Conservation (phyloP, 2,113 vertebrate species). For the Potamarius usumacintae region DNA sequence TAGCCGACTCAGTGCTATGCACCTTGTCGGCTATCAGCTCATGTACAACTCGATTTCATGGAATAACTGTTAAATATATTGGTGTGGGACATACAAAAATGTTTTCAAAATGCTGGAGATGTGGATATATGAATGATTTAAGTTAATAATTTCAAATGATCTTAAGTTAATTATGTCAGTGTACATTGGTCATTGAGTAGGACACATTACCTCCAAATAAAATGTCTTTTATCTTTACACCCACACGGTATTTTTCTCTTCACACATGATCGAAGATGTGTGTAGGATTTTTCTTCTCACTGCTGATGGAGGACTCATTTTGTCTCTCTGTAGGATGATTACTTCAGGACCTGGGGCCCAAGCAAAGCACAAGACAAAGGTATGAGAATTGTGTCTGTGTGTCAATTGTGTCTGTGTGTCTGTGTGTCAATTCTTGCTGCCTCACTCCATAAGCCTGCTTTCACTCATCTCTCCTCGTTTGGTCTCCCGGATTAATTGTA, state of each 20-base stretch:
- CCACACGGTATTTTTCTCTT: background rate
- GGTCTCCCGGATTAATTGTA: conserved; percentile 32
- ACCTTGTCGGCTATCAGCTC: too few species aligned
- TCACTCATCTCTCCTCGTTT: too few species aligned
- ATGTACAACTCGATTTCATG: too few species aligned
- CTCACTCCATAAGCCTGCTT: background rate
- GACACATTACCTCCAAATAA: background rate
- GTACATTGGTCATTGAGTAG: too few species aligned
- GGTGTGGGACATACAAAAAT: too few species aligned
- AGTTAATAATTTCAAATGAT: too few species aligned
- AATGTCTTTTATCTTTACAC: background rate
- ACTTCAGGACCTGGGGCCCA: conserved; percentile 49
- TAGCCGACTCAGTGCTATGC: too few species aligned
- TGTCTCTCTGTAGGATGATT: conserved; percentile 50
- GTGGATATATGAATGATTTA: too few species aligned
- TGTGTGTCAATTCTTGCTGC: background rate
- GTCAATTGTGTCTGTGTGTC: background rate
- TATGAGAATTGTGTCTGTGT: conserved; percentile 14
- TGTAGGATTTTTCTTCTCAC: conserved; percentile 13
- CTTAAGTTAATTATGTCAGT: too few species aligned
- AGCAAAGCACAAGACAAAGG: conserved; percentile 52
- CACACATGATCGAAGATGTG: background rate
- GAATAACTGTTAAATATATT: too few species aligned
- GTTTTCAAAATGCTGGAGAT: too few species aligned
- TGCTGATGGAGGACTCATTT: conserved; percentile 17